Evolutionary conservation across 1,140 invertebrate genomes (phyloP), one percentile per base, ranked within the genome.

Genomic region (Papilio dardanus): DNA sequence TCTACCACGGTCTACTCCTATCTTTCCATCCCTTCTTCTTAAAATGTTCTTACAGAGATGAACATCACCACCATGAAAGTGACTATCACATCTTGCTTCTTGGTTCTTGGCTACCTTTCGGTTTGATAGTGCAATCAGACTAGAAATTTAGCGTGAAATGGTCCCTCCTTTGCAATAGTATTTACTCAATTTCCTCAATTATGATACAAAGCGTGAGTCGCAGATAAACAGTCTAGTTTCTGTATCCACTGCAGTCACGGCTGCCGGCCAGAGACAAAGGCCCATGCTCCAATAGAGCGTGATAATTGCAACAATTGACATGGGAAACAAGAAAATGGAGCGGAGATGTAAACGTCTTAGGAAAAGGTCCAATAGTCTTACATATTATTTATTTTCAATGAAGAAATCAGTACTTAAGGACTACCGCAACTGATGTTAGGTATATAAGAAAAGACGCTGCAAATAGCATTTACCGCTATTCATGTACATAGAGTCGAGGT

Each of bases 251-350:
- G 74, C 79, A 80, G 86, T 91, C 83, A 86, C 87, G 85, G 81
- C 74, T 65, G 35, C 37, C 82, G 81, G 24, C n/a, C 81, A 83
- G 68, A 81, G 83, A 91, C 88, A 89, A 91, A 85, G 75, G 71
- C 78, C 67, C 84, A 89, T 86, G 90, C 88, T 92, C 86, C 86
- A 89, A 86, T 92, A 88, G 90, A 92, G 89, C 90, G 85, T 87
- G 80, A 79, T 85, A 88, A 86, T 88, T 88, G 83, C 86, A 73
- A 74, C 83, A 84, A 90, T 88, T 90, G 89, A 88, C 89, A 88
- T 87, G 88, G 83, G 88, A 90, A 91, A 83, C 83, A 69, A 71
- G 74, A 82, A 73, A 73, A 85, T 76, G 62, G 31, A 76, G 66
- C 69, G 71, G 12, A 67, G 40, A 75, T 14, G 71, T 30, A 58